Base-by-base conservation (phyloP, 37 sponge, comb jelly and placozoan species). In the Haliclona indistincta region DNA sequence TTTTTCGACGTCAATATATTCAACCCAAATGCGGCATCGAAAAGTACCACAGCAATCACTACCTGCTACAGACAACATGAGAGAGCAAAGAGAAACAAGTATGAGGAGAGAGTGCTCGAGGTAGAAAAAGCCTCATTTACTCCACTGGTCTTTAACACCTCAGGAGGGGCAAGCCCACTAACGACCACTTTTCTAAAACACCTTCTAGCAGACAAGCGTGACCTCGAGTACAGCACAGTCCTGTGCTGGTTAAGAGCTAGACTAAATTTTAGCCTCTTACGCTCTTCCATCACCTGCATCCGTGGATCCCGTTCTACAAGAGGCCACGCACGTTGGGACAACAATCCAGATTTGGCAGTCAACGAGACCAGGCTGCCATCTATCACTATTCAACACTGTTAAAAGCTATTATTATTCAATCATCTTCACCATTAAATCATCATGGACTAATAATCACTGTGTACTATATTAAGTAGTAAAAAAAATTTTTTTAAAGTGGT, bases 1-100 rank as follows among this genome's bases (percentile, higher is more conserved):
- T 68, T 68, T 68, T 68, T 40, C 8, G 69, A 68, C 42, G 69
- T 68, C 15, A 68, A 45, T 43, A 28, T 68, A 2, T 68, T 68
- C 25, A 4, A 68, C 47, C 69, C 69, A 20, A 68, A 68, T 33
- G 69, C 69, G 47, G 4, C 69, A 6, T 43, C 45, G 45, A 68
- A 68, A 26, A 20, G 69, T 22, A 33, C 69, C 44, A 15, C 4
- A 26, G 26, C 69, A 43, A 39, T 33, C n/a, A 25, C 69, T 42
- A 45, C 69, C 23, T 43, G 28, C 23, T 68, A 68, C 8, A 43
- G 47, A 3, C 39, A 68, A 8, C 69, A 68, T 8, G 69, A 68
- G 29, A 43, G 45, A 68, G 4, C 15, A 3, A 68, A 68, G 69
- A 68, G 42, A 33, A 3, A 45, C 23, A 45, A 68, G 15, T 39